phyloP scores from a whole-genome alignment of 2,797 vertebrate species.

The Allobates femoralis region DNA sequence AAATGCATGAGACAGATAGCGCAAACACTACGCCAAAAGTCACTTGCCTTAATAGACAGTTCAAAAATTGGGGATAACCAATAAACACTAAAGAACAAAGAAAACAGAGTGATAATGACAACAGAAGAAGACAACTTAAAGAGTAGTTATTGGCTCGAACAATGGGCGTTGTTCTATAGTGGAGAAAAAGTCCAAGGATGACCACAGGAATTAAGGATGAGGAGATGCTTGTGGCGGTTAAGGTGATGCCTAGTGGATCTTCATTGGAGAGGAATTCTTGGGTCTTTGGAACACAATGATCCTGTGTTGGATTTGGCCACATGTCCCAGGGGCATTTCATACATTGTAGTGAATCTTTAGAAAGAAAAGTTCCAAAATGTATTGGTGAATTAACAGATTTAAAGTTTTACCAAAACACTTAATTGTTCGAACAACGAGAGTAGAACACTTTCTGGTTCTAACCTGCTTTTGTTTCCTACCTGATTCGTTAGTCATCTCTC shows the following conservation, averaged over 20 bases:
- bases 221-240: conserved; percentile 2
- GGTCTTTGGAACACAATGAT: conserved; percentile 29
- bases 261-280: conserved; percentile 46
- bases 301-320: conserved; percentile 35
- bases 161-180: conserved; percentile 37
- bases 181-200: conserved; percentile 42
- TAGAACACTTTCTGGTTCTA: not conserved
- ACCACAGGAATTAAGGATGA: conserved; percentile 34
- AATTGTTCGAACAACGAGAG: not conserved
- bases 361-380: not conserved
- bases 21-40: conserved; percentile 53
- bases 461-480: conserved; percentile 51
- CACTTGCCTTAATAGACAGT: conserved; percentile 40
- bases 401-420: not conserved
- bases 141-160: conserved; percentile 55
- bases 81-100: conserved; percentile 54
- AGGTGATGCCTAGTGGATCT: conserved; percentile 25
- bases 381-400: not conserved
- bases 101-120: conserved; percentile 42
- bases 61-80: conserved; percentile 27
- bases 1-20: conserved; percentile 46
- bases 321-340: conserved; percentile 32
- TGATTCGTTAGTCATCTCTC: conserved; percentile 61
- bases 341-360: conserved; percentile 28
- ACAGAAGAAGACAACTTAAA: conserved; percentile 48